Conservation (phyloP, 1,140 invertebrate genomes). For the Drosophila seguyi region DNA sequence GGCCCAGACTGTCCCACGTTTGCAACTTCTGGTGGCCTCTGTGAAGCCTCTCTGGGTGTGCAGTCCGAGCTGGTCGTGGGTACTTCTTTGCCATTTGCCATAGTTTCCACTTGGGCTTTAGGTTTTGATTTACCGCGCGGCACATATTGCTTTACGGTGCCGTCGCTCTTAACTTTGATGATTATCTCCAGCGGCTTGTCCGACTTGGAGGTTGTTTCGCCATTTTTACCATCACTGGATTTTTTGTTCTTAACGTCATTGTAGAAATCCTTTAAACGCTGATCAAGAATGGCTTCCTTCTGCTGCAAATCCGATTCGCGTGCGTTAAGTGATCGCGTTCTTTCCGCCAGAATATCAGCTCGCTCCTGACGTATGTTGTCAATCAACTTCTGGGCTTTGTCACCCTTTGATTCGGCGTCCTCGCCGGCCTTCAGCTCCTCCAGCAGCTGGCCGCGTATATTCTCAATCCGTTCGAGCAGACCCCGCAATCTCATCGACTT, state of each 20-base stretch:
- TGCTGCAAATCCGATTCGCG: conserved; percentile 62
- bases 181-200: conserved; percentile 73
- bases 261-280: conserved; percentile 61
- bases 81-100: conserved; percentile 9
- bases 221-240: neutral
- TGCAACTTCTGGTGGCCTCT: neutral
- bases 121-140: conserved; percentile 36
- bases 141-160: conserved; percentile 58
- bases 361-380: conserved; percentile 69
- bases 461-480: conserved; percentile 67
- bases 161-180: conserved; percentile 72
- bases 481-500: conserved; percentile 61
- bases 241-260: conserved; percentile 40
- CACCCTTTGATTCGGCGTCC: conserved; percentile 1
- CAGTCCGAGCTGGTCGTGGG: neutral
- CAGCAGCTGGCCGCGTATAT: conserved; percentile 57
- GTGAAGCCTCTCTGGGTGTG: neutral
- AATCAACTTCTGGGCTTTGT: conserved; percentile 62
- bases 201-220: neutral
- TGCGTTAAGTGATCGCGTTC: conserved; percentile 37
- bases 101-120: conserved; percentile 4
- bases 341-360: conserved; percentile 42
- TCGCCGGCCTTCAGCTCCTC: conserved; percentile 64
- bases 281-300: conserved; percentile 72
- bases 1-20: neutral